Percentiles rank a stretch among this genome's conserved stretches.
Evolutionary conservation across 2,888 invertebrate genomes (phyloP).

Genomic region (Pomacea canaliculata): DNA sequence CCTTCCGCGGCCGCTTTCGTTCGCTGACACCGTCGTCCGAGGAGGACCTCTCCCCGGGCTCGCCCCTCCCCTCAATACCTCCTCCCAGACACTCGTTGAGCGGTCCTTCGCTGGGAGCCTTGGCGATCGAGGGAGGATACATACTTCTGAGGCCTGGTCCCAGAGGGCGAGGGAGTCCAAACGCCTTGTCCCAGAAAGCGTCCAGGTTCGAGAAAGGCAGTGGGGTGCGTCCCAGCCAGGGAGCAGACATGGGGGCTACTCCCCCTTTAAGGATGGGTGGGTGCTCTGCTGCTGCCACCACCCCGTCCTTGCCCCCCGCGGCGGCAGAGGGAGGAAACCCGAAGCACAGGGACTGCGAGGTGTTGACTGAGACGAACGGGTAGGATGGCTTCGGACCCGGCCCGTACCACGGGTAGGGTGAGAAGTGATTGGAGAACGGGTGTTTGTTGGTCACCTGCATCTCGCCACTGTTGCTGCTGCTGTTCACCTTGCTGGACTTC

Average conservation of each 20-base stretch:
- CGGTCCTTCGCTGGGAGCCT: slow-evolving; percentile 11
- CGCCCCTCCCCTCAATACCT: slow-evolving; percentile 14
- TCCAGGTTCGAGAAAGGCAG: slow-evolving; percentile 33
- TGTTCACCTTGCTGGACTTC: slow-evolving; percentile 6
- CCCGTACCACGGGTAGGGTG: slow-evolving; percentile 31
- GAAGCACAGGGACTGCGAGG: slow-evolving; percentile 36
- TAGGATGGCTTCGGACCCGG: slow-evolving; percentile 27
- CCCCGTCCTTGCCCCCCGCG: slow-evolving; percentile 8
- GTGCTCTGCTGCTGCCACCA: slow-evolving; percentile 3
- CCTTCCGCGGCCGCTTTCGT: slow-evolving; percentile 3
- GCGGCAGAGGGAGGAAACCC: slow-evolving; percentile 27
- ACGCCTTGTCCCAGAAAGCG: slow-evolving; percentile 37
- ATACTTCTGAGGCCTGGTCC: slow-evolving; percentile 22
- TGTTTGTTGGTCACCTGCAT: slow-evolving; percentile 14
- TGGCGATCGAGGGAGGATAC: slow-evolving; percentile 17
- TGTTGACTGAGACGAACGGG: slow-evolving; percentile 36
- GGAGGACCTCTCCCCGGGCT: slow-evolving; percentile 6
- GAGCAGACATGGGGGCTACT: slow-evolving; percentile 14
- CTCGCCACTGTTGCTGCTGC: not conserved
- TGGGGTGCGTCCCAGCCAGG: slow-evolving; percentile 31
- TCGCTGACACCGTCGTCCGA: slow-evolving; percentile 6
- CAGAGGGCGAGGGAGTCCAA: slow-evolving; percentile 28
- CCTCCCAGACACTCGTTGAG: slow-evolving; percentile 5
- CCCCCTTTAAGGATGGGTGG: slow-evolving; percentile 18
- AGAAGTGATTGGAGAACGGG: slow-evolving; percentile 32